These are phyloP conservation scores for Cherax destructor DNA, from an alignment of 1,140 invertebrate species.

Conservation along the genomic window DNA sequence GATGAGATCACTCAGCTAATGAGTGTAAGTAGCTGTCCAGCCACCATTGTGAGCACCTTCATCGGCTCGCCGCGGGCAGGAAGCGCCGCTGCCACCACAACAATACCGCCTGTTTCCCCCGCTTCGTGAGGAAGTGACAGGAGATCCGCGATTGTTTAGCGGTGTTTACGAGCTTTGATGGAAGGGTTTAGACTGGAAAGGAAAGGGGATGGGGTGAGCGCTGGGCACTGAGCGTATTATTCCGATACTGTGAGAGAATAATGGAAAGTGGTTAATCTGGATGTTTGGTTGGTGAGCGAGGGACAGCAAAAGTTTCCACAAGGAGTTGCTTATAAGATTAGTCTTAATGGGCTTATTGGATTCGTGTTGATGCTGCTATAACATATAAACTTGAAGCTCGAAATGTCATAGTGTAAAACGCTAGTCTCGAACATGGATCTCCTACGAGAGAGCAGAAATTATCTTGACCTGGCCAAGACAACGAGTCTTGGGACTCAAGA, in stretches of 20 bases:
- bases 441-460: no score
- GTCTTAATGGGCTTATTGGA: no score
- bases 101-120: conserved; percentile 5
- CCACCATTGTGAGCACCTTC: neutral
- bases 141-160: neutral
- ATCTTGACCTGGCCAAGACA: no score
- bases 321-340: no score
- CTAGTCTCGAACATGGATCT: no score
- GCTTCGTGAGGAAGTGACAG: neutral
- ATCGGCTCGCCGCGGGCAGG: neutral
- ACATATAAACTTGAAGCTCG: no score
- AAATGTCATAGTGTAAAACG: no score
- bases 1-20: neutral
- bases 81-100: conserved; percentile 5
- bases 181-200: neutral
- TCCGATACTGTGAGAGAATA: neutral
- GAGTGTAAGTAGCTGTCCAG: neutral
- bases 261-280: neutral
- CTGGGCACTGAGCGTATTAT: neutral
- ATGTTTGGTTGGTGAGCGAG: no score
- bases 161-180: neutral
- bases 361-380: no score
- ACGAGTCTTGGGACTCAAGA: no score
- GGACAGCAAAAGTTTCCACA: no score
- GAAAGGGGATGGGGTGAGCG: neutral